Evolutionary conservation across 92 coral and sea anemone species (phyloP).

Genomic region (Paramuricea clavata): DNA sequence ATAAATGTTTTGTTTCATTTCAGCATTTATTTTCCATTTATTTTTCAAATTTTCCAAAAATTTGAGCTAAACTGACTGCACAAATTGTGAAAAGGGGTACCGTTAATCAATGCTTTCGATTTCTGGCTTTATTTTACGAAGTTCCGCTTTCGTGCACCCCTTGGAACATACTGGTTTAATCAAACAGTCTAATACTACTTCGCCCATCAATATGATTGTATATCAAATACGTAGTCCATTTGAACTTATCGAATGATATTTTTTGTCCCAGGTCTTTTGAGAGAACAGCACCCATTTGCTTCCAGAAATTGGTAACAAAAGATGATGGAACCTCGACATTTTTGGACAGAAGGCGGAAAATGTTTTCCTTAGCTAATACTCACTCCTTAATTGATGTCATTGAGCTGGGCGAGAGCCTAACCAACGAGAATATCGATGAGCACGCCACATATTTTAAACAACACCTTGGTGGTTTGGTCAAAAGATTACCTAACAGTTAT

Average conservation of each 20-base stretch:
- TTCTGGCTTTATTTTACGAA: no score
- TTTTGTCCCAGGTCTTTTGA: not conserved
- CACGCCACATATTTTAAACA: not conserved
- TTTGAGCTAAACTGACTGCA: no score
- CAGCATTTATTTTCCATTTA: no score
- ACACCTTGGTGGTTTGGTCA: slow-evolving; percentile 16
- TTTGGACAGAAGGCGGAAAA: not conserved
- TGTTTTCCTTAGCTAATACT: not conserved
- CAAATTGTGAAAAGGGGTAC: no score
- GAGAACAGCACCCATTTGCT: slow-evolving; percentile 1
- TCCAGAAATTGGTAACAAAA: not conserved
- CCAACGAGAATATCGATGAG: not conserved
- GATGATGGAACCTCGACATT: not conserved
- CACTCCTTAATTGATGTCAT: slow-evolving; percentile 9
- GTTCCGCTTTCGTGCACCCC: no score
- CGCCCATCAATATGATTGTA: no score
- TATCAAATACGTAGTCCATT: no score
- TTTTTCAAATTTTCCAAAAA: no score
- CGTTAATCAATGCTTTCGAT: no score
- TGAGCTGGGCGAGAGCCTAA: not conserved
- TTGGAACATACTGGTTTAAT: no score
- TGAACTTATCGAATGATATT: not conserved
- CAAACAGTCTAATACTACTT: no score
- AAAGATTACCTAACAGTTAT: not conserved
- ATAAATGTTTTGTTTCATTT: no score